A percentile compares a stretch with the other conserved stretches of the same genome.
Evolutionary conservation across 2,113 vertebrate genomes (phyloP).

Genomic region (Albula goreensis): DNA sequence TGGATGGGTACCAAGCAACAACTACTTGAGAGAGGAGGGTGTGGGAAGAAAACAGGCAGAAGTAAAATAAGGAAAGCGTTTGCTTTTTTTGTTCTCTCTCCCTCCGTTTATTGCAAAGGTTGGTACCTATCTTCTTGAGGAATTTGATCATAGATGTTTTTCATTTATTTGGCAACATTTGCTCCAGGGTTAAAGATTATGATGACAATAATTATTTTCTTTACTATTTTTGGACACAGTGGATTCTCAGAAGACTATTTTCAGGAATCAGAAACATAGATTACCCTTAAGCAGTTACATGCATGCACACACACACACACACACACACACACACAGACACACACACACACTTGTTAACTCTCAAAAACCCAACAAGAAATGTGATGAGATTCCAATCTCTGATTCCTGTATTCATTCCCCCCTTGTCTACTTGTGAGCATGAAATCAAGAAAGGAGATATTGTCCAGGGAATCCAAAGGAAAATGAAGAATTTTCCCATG

Average conservation of each 20-base stretch:
- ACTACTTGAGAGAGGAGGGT: neutral
- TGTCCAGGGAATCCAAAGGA: neutral
- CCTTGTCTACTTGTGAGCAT: neutral
- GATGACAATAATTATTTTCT: neutral
- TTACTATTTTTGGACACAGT: conserved; percentile 25
- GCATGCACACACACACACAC: conserved; percentile 20
- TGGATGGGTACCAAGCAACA: neutral
- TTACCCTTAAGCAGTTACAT: neutral
- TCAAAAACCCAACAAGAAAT: neutral
- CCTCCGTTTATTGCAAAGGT: neutral
- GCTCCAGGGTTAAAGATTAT: conserved; percentile 25
- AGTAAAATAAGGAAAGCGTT: neutral
- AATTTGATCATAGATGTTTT: conserved; percentile 1
- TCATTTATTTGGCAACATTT: conserved; percentile 30
- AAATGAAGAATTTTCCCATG: neutral
- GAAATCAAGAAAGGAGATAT: neutral
- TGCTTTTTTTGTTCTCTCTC: neutral
- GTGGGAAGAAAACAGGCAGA: neutral
- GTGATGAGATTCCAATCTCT: neutral
- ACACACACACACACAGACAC: conserved; percentile 8
- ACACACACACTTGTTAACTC: neutral
- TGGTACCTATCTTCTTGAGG: conserved; percentile 11
- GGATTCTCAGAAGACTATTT: conserved; percentile 26
- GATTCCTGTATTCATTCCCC: neutral
- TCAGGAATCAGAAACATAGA: neutral